These are phyloP conservation scores for Musca vetustissima DNA, from an alignment of 1,140 invertebrate species.

Conservation along the genomic window DNA sequence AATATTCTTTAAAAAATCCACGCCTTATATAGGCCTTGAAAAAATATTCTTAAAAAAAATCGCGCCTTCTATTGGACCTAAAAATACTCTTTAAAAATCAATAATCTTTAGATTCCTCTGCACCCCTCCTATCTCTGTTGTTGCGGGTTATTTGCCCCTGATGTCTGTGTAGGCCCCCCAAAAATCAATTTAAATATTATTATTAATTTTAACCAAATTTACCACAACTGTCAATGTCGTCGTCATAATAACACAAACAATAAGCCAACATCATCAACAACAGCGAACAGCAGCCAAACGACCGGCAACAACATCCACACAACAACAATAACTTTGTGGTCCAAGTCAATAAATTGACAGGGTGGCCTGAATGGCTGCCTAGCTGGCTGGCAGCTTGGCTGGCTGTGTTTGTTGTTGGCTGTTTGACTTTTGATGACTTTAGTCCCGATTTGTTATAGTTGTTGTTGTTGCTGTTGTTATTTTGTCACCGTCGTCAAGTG, in stretches of 20 bases:
- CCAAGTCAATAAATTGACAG: slow-evolving; percentile 9
- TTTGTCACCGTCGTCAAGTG: not conserved
- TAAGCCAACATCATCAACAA: not conserved
- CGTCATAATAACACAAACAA: not conserved
- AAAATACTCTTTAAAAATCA: too few relatives aligned
- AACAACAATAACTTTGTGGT: slow-evolving; percentile 12
- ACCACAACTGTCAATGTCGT: slow-evolving; percentile 19
- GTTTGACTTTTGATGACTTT: not conserved
- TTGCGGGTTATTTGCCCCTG: too few relatives aligned
- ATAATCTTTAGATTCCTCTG: too few relatives aligned
- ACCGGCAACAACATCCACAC: not conserved
- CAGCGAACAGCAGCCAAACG: not conserved
- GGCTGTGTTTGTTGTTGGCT: not conserved
- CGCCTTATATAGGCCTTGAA: too few relatives aligned
- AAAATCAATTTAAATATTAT: slow-evolving; percentile 11
- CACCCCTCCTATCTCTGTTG: too few relatives aligned
- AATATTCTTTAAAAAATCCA: too few relatives aligned
- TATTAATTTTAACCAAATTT: slow-evolving; percentile 1
- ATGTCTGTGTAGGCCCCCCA: too few relatives aligned
- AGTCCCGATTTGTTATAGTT: slow-evolving; percentile 15
- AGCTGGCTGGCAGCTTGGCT: not conserved
- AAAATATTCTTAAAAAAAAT: too few relatives aligned
- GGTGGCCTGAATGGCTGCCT: not conserved
- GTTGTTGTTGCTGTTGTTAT: not conserved
- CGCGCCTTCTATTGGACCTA: too few relatives aligned